phyloP scores from a whole-genome alignment of 2,888 invertebrate species.

The Ennomos fuscantarius region DNA sequence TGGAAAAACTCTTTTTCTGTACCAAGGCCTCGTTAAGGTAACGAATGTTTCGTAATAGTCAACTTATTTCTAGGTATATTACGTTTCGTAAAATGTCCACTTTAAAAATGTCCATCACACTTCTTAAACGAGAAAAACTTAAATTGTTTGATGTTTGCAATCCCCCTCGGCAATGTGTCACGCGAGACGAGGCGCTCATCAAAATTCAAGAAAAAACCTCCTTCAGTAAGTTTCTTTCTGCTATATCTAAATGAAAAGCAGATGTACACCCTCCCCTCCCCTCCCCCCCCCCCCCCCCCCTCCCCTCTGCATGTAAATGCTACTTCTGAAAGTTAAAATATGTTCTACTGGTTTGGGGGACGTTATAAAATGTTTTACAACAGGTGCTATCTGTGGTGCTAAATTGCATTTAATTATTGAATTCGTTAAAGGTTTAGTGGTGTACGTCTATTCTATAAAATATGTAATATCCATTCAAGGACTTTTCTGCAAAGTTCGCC shows the following conservation, averaged over 20 bases:
- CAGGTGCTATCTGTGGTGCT: conserved; percentile 10
- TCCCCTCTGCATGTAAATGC: conserved; percentile 44
- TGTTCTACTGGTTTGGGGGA: conserved; percentile 13
- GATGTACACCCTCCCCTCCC: conserved; percentile 36
- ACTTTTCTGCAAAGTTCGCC: too few species aligned
- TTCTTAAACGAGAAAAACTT: too few species aligned
- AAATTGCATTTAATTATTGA: not conserved
- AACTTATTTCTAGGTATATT: too few species aligned
- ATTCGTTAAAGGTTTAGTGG: not conserved
- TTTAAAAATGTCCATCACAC: too few species aligned
- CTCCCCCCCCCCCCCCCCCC: conserved; percentile 29
- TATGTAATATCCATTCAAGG: too few species aligned
- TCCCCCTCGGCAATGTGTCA: conserved; percentile 23
- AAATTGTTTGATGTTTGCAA: not conserved
- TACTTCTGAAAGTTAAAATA: conserved; percentile 35
- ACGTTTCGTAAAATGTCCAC: too few species aligned
- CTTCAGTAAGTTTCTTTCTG: conserved; percentile 33
- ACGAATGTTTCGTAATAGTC: too few species aligned
- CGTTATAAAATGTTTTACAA: conserved; percentile 15
- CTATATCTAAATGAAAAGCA: conserved; percentile 48
- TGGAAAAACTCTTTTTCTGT: too few species aligned
- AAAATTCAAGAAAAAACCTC: conserved; percentile 47
- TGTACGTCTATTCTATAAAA: too few species aligned
- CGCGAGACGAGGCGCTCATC: conserved; percentile 37
- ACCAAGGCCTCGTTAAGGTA: too few species aligned